Conservation (phyloP, 2,113 vertebrate species). For the Anguilla japonica region DNA sequence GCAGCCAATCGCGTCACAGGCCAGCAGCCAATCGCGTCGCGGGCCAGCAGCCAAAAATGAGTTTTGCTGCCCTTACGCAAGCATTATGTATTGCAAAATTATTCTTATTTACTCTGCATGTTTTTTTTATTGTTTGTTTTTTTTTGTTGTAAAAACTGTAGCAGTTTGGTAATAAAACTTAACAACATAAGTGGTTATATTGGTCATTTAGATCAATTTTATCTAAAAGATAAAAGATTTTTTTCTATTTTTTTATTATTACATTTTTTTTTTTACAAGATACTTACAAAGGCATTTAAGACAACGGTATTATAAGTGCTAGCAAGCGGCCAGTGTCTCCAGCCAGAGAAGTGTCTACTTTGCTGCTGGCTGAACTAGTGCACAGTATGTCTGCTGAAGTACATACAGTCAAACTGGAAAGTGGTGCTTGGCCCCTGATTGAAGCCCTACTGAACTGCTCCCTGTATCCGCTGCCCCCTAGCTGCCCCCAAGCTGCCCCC, state of each 20-base stretch:
- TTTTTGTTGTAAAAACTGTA: no score
- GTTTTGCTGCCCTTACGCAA: background rate
- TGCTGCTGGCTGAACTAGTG: background rate
- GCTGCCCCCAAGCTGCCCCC: background rate
- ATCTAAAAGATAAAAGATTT: no score
- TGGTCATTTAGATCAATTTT: no score
- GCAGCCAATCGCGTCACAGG: background rate
- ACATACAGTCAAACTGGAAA: conserved; percentile 26
- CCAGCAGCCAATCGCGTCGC: background rate
- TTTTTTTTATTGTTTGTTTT: background rate
- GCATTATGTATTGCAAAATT: background rate
- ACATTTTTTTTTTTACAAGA: no score
- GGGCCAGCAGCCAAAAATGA: no score
- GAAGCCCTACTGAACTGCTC: background rate
- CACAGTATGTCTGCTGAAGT: background rate
- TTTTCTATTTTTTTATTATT: no score
- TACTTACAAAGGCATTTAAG: no score
- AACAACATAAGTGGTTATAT: no score
- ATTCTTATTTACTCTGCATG: background rate
- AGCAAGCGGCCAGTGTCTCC: background rate
- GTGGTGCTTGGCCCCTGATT: background rate
- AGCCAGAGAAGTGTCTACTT: background rate
- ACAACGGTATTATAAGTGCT: no score
- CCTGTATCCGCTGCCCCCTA: background rate
- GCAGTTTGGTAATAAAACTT: no score